phyloP scores from a whole-genome alignment of 1,140 invertebrate species.

The Octopus bimaculoides region DNA sequence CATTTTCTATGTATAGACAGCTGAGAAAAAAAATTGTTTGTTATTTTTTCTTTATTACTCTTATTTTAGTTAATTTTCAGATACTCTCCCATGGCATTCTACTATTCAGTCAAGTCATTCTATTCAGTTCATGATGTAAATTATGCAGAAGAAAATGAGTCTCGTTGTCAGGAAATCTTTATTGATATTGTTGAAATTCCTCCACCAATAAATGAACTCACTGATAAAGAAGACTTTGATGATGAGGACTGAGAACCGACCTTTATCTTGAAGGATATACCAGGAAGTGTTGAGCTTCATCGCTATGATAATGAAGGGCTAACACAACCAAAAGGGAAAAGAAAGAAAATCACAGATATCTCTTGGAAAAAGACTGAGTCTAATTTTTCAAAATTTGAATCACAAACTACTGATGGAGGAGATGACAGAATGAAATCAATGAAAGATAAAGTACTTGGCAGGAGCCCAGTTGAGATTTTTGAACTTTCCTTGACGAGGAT shows the following conservation, averaged over 20 bases:
- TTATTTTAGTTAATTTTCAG: background rate
- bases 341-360: background rate
- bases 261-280: background rate
- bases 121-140: background rate
- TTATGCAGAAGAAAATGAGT: background rate
- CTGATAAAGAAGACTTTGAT: conserved; percentile 5
- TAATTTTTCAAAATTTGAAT: background rate
- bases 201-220: background rate
- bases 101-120: background rate
- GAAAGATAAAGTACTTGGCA: background rate
- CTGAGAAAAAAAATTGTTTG: background rate
- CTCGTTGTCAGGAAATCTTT: background rate
- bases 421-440: background rate
- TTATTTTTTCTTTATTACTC: background rate
- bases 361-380: background rate
- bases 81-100: background rate
- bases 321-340: background rate
- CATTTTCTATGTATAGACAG: background rate
- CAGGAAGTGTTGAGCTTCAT: background rate
- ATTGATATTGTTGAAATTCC: background rate
- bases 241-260: background rate
- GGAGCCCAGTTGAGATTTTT: background rate
- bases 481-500: background rate
- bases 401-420: background rate
- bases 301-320: background rate